Conservation (phyloP, 1,140 invertebrate species). For the Tribolium madens region DNA sequence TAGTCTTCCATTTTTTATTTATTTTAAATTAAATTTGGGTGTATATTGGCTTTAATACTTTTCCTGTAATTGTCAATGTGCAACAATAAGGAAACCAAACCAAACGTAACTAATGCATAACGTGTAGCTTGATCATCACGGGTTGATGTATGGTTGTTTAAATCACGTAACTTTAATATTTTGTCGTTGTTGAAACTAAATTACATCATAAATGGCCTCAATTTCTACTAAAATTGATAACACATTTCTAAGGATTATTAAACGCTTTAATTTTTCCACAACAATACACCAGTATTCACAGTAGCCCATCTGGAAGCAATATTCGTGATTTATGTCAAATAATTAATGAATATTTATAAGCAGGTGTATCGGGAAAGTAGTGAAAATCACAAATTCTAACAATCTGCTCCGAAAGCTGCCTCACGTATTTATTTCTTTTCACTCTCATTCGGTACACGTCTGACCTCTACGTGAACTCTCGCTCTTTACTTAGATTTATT, state of each 20-base stretch:
- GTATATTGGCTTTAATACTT: background rate
- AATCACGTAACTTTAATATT: background rate
- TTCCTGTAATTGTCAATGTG: background rate
- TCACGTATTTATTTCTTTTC: constrained; percentile 40
- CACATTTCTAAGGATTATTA: too few relatives aligned
- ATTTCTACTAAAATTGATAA: background rate
- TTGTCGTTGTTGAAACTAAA: background rate
- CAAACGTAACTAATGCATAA: background rate
- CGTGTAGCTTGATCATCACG: background rate
- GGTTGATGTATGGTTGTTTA: background rate
- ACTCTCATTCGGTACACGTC: constrained; percentile 33
- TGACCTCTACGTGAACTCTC: constrained; percentile 27
- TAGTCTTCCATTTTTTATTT: too few relatives aligned
- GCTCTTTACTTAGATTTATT: constrained; percentile 9
- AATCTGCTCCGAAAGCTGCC: background rate
- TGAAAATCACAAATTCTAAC: constrained; percentile 17
- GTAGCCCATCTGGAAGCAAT: background rate
- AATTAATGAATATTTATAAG: background rate
- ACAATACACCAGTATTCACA: too few relatives aligned
- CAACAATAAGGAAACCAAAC: background rate
- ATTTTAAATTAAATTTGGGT: too few relatives aligned
- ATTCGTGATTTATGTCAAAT: background rate
- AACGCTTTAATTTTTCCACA: too few relatives aligned
- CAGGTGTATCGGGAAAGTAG: background rate
- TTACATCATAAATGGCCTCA: background rate